phyloP scores from a whole-genome alignment of 2,113 vertebrate species.

The Setophaga coronata region DNA sequence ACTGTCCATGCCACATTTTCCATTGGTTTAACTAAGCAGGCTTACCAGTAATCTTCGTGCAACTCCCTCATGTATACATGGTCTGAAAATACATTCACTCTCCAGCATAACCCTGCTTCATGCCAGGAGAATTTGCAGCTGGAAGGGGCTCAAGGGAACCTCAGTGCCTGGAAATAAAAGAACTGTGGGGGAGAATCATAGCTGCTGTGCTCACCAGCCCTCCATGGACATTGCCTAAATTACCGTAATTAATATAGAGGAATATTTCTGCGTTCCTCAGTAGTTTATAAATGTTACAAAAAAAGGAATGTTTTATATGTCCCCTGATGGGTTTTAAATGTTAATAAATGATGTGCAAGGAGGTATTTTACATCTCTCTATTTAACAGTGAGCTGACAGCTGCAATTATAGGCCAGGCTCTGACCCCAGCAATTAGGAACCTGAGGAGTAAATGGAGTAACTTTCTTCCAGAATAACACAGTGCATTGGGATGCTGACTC shows the following conservation, averaged over 20 bases:
- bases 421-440: neutral
- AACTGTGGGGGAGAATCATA: neutral
- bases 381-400: constrained; percentile 59
- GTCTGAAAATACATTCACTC: constrained; percentile 34
- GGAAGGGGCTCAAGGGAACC: neutral
- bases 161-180: constrained; percentile 13
- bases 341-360: constrained; percentile 57
- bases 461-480: neutral
- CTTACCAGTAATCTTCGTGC: constrained; percentile 15
- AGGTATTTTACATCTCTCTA: constrained; percentile 53
- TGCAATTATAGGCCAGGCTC: constrained; percentile 36
- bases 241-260: constrained; percentile 48
- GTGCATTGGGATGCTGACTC: neutral
- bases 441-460: neutral
- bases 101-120: neutral
- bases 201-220: neutral
- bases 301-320: constrained; percentile 53
- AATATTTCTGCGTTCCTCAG: constrained; percentile 14
- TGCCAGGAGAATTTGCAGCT: constrained; percentile 34
- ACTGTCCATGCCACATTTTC: neutral
- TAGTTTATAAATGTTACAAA: constrained; percentile 65
- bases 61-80: constrained; percentile 18
- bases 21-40: constrained; percentile 13
- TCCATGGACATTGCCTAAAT: constrained; percentile 21
- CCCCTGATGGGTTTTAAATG: constrained; percentile 53